Percentiles rank a stretch among this genome's conserved stretches.
These are phyloP conservation scores for Callospermophilus lateralis DNA, from an alignment of 2,113 vertebrate species.

Conservation along the genomic window DNA sequence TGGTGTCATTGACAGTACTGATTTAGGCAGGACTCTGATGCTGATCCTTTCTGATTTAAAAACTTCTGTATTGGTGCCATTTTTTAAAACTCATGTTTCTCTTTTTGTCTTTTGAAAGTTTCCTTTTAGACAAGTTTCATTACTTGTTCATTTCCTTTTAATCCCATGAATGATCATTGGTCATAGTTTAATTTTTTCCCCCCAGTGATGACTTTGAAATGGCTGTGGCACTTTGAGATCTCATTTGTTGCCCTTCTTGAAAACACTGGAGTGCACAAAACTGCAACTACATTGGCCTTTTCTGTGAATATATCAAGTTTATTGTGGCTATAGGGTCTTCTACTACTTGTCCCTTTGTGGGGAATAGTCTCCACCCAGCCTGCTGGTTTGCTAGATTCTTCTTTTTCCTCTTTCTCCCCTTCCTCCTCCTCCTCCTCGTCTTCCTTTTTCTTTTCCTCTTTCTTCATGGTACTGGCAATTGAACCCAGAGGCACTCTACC, in stretches of 20 bases:
- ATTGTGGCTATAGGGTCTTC: background rate
- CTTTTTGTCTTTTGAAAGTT: conserved; percentile 43
- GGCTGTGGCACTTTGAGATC: background rate
- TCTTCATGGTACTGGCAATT: no score
- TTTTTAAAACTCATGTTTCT: background rate
- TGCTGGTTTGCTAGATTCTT: background rate
- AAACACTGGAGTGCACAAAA: background rate
- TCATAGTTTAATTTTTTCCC: conserved; percentile 55
- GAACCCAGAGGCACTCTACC: no score
- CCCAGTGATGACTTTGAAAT: conserved; percentile 39
- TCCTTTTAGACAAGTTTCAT: background rate
- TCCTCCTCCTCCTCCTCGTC: no score
- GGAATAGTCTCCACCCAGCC: background rate
- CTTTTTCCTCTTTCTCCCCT: background rate
- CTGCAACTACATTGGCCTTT: background rate
- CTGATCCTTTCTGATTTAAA: background rate
- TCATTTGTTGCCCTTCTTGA: conserved; percentile 30
- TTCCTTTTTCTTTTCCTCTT: no score
- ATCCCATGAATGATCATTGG: background rate
- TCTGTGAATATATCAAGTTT: background rate
- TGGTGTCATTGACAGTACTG: background rate
- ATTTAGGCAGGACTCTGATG: background rate
- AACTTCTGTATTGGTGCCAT: background rate
- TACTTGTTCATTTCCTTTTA: background rate
- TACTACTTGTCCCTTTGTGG: background rate